phyloP scores from a whole-genome alignment of 1,140 invertebrate genomes.

The Oscheius sp. region DNA sequence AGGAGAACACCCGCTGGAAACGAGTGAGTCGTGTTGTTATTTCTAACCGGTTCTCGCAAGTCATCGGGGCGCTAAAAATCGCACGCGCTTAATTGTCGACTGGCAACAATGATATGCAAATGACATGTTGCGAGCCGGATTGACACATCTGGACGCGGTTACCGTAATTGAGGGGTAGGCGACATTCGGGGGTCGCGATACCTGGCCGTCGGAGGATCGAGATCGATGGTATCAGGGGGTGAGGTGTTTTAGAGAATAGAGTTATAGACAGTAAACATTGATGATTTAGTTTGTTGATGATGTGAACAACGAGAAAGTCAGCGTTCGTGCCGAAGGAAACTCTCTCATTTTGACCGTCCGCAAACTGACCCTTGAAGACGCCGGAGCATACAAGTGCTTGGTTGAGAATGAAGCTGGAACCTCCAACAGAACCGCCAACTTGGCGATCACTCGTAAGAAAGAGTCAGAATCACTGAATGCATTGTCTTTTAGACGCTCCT shows the following conservation, averaged over 20 bases:
- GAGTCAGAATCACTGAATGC: neutral
- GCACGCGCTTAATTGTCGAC: neutral
- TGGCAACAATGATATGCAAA: neutral
- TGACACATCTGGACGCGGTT: slow-evolving; percentile 8
- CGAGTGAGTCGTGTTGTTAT: slow-evolving; percentile 15
- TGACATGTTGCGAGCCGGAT: neutral
- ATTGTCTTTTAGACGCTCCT: slow-evolving; percentile 32
- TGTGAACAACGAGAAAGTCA: slow-evolving; percentile 10
- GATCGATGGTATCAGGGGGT: too few relatives aligned
- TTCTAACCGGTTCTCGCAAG: neutral
- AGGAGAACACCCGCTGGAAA: slow-evolving; percentile 26
- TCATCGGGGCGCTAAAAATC: neutral
- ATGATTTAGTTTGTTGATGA: slow-evolving; percentile 11
- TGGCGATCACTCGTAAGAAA: slow-evolving; percentile 33
- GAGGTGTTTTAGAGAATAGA: neutral
- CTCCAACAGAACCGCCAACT: slow-evolving; percentile 4
- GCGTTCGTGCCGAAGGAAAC: slow-evolving; percentile 18
- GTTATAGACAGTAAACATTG: neutral
- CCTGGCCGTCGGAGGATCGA: too few relatives aligned
- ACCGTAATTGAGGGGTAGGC: neutral
- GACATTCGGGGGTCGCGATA: neutral
- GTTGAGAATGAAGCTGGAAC: slow-evolving; percentile 36
- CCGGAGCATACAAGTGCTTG: slow-evolving; percentile 32
- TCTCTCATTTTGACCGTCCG: slow-evolving; percentile 17
- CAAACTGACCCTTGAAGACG: slow-evolving; percentile 24